These are phyloP conservation scores for Parnassius glacialis DNA, from an alignment of 2,888 invertebrate genomes.

Conservation along the genomic window DNA sequence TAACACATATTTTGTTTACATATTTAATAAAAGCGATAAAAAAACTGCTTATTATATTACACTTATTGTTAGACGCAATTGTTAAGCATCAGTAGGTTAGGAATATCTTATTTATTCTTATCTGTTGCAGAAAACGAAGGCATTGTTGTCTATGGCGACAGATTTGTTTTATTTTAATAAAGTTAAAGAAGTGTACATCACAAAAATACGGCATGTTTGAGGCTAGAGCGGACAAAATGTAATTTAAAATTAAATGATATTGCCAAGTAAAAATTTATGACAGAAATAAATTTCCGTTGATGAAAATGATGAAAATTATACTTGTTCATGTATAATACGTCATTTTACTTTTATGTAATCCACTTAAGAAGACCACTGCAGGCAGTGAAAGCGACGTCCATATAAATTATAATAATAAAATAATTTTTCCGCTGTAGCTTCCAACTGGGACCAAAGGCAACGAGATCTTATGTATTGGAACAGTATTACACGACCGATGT, in stretches of 20 bases:
- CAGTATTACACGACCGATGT: constrained; percentile 58
- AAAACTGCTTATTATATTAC: constrained; percentile 21
- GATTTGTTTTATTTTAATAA: constrained; percentile 23
- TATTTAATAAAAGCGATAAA: constrained; percentile 7
- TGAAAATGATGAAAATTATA: too few species aligned
- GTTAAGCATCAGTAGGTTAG: constrained; percentile 32
- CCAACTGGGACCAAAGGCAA: constrained; percentile 22
- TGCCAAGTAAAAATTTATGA: background rate
- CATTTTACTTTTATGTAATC: background rate
- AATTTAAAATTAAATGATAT: background rate
- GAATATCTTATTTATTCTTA: constrained; percentile 35
- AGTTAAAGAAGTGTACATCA: constrained; percentile 24
- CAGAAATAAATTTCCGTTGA: background rate
- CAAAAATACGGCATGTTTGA: constrained; percentile 17
- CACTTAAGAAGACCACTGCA: constrained; percentile 14
- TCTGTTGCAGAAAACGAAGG: constrained; percentile 6
- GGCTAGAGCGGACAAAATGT: constrained; percentile 9
- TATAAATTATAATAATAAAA: too few species aligned
- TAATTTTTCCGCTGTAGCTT: constrained; percentile 9
- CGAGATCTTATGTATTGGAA: constrained; percentile 35
- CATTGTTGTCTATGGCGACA: constrained; percentile 11
- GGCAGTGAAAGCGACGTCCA: constrained; percentile 9
- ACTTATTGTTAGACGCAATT: constrained; percentile 26
- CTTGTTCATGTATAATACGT: background rate
- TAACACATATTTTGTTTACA: constrained; percentile 18